Evolutionary conservation across 2,797 vertebrate species (phyloP).

Genomic region (Sebastes dallii): DNA sequence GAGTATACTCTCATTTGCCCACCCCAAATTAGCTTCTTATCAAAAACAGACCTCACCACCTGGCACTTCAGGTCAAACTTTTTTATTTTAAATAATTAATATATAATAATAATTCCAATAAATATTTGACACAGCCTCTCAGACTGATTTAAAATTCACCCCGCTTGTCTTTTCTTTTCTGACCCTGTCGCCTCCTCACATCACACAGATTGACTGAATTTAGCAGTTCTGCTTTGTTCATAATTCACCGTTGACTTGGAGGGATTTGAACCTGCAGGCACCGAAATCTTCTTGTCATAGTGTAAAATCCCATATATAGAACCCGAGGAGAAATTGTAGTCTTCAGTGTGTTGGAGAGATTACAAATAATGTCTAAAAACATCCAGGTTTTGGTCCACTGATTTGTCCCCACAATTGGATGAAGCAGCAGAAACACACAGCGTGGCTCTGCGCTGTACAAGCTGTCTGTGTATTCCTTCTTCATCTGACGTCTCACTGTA

Average conservation of each 20-base stretch:
- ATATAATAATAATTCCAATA: background rate
- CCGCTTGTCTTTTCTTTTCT: background rate
- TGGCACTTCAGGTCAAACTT: background rate
- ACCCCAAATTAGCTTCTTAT: background rate
- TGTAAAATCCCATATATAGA: background rate
- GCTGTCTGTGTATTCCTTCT: constrained; percentile 18
- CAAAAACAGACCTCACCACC: background rate
- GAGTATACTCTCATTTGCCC: background rate
- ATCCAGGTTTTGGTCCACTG: background rate
- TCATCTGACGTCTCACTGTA: constrained; percentile 12
- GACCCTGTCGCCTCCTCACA: background rate
- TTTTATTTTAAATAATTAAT: background rate
- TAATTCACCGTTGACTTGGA: background rate
- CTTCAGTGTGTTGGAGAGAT: background rate
- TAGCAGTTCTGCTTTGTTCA: background rate
- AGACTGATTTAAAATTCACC: background rate
- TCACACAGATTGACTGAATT: background rate
- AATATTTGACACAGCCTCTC: background rate
- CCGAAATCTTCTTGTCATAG: background rate
- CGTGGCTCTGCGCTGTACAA: background rate
- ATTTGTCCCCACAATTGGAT: constrained; percentile 24
- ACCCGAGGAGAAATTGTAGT: background rate
- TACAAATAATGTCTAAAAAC: constrained; percentile 19
- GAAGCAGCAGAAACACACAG: constrained; percentile 10
- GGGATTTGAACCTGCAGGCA: constrained; percentile 3